These are phyloP conservation scores for Telmatochromis sp. DNA, from an alignment of 2,113 vertebrate species.

Conservation along the genomic window DNA sequence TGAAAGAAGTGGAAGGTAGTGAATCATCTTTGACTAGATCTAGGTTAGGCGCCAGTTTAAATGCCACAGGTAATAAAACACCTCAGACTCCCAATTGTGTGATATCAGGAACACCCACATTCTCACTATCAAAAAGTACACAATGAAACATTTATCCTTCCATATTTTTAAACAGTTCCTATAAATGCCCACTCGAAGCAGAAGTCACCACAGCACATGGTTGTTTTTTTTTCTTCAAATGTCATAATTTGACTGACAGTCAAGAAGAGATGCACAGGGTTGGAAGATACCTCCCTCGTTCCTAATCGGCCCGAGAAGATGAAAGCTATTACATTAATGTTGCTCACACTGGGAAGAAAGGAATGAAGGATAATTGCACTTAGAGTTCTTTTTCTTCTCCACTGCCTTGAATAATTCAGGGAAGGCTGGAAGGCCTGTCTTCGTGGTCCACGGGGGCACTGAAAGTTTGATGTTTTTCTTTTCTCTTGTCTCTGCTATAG, in stretches of 20 bases:
- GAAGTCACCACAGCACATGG: background rate
- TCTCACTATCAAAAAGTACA: slow-evolving; percentile 9
- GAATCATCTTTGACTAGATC: slow-evolving; percentile 44
- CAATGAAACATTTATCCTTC: slow-evolving; percentile 10
- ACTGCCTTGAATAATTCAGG: slow-evolving; percentile 70
- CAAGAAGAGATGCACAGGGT: background rate
- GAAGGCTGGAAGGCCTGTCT: slow-evolving; percentile 23
- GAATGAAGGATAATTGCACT: slow-evolving; percentile 67
- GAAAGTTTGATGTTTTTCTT: slow-evolving; percentile 44
- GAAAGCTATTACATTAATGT: slow-evolving; percentile 69
- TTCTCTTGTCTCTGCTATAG: background rate
- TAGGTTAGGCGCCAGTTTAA: slow-evolving; percentile 31
- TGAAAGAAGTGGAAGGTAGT: slow-evolving; percentile 24
- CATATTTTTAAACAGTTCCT: background rate
- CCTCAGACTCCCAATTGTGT: slow-evolving; percentile 21
- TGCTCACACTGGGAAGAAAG: slow-evolving; percentile 58
- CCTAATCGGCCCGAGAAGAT: slow-evolving; percentile 56
- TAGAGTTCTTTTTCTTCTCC: slow-evolving; percentile 56
- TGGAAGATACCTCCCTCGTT: slow-evolving; percentile 30
- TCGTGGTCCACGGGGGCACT: slow-evolving; percentile 16
- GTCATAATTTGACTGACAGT: slow-evolving; percentile 28
- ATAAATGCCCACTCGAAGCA: background rate
- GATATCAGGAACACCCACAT: slow-evolving; percentile 34
- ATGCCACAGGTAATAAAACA: slow-evolving; percentile 48
- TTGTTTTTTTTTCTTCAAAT: background rate